Base-by-base conservation (phyloP, 2,888 invertebrate genomes). In the Lasius platythorax region DNA sequence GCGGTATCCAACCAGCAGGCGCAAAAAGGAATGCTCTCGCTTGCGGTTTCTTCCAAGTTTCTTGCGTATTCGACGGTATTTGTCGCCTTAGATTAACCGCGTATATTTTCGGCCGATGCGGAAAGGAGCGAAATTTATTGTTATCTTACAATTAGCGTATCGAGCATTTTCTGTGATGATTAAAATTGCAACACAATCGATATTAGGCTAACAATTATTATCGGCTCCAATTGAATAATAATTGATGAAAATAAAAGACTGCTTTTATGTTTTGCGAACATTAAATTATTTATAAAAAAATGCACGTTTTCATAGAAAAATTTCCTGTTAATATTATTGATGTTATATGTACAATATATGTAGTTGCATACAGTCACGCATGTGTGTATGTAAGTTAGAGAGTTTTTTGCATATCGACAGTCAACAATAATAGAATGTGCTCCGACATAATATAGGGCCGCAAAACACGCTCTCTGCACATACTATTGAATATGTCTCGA, bases 341-440 rank as follows among this genome's bases (percentile, higher is more conserved):
- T 23, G 46, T 68, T 15, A 40, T n/a, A n/a, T 8, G 50, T n/a
- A n/a, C 50, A n/a, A 53, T n/a, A 53, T 46, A 46, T 46, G 50
- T 53, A 53, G n/a, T 53, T 53, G 50, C 15, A 12, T 8, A 40
- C 1, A 50, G 5, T 66, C 15, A 18, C 23, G 30, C 56, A 12
- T 23, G 23, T 33, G 18, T 23, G 18, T 15, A 11, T 23, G 23
- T 30, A 23, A 37, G 50, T 43, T 82, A 28, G 15, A 50, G 15
- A 82, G 18, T 66, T 75, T 73, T 70, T 66, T 63, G 74, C 74
- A 33, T 70, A 61, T 74, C 61, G 67, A 61, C 63, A 63, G 75
- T 43, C 63, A 75, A 75, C 74, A 61, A 85, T 85, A 85, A 85
- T 85, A 73, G 85, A 85, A 85, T 81, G 56, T 67, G 50, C 40